A percentile compares a stretch with the other conserved stretches of the same genome.
These are phyloP conservation scores for Cryptocheilus praepositus DNA, from an alignment of 2,888 invertebrate species.

Conservation along the genomic window DNA sequence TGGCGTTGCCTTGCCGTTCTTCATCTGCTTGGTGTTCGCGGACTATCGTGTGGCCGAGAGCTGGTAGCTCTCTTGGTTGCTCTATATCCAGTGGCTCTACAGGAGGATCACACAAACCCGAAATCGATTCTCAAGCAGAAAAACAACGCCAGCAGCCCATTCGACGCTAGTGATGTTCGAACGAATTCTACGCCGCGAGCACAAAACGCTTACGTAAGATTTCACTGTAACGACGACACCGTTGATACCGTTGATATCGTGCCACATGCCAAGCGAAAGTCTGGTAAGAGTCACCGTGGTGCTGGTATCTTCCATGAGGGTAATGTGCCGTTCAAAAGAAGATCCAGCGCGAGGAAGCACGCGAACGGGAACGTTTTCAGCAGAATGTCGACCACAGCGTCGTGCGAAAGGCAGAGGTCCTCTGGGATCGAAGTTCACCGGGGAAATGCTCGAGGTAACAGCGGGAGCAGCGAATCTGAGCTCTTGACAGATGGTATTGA, in stretches of 20 bases:
- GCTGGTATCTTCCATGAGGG: conserved; percentile 33
- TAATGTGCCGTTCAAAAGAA: conserved; percentile 38
- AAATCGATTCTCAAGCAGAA: not conserved
- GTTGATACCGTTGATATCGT: conserved; percentile 67
- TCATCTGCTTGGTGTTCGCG: conserved; percentile 78
- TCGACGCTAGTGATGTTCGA: conserved; percentile 1
- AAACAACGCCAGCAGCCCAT: conserved; percentile 8
- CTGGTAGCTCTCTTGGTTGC: conserved; percentile 79
- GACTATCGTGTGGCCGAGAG: conserved; percentile 79
- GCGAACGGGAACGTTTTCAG: conserved; percentile 18
- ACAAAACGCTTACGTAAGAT: conserved; percentile 63
- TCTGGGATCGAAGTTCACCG: conserved; percentile 31
- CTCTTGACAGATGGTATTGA: conserved; percentile 73
- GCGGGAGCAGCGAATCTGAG: conserved; percentile 70
- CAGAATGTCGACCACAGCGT: conserved; percentile 21
- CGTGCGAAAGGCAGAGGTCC: conserved; percentile 34
- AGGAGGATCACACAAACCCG: conserved; percentile 21
- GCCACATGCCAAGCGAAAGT: conserved; percentile 58
- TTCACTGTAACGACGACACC: conserved; percentile 65
- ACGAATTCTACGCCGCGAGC: not conserved
- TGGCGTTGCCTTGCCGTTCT: conserved; percentile 80
- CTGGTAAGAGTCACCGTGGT: conserved; percentile 23
- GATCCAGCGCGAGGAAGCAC: conserved; percentile 27
- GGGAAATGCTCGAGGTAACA: conserved; percentile 33
- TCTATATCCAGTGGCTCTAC: conserved; percentile 74